Evolutionary conservation across 2,113 vertebrate genomes (phyloP), one percentile per base, ranked within the genome.

Genomic region (Bos taurus): DNA sequence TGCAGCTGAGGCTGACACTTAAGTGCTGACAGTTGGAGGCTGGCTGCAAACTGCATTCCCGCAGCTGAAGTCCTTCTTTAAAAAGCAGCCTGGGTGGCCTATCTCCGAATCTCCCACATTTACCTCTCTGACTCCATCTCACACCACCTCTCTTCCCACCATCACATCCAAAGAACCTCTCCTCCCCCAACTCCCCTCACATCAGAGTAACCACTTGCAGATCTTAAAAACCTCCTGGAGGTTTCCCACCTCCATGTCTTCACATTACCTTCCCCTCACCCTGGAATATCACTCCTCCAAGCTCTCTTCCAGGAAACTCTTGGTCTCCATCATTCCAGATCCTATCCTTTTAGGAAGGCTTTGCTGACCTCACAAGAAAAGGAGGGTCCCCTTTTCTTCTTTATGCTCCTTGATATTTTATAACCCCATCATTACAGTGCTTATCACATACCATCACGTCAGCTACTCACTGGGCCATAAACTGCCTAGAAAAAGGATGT

Each of bases 131-230:
- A 6, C 14, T 52, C 90, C 23, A 52, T 93, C 28, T 93, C 54
- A 82, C 12, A 33, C 28, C 2, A 3, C 12, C 26, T 74, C 8
- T 71, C 6, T 89, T 60, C 30, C 16, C 77, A 46, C 7, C 19
- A 6, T 84, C 28, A 25, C 28, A 25, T 56, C 71, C 54, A 26
- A 60, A 56, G 36, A 19, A 54, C n/a, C 11, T 67, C 50, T 50
- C 36, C 15, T 36, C 19, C 7, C 43, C 6, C 6, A 52, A 12
- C 0, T 36, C 7, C 7, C 5, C 11, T 15, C 19, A 71, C 25
- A 36, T 56, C 21, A 30, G 3, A 12, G 33, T n/a, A 50, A 50
- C 7, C 30, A 71, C n/a, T 7, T 50, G n/a, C 13, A 62, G 57
- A 74, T 94, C 80, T 60, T 67, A 17, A 60, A 59, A 84, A 10